These are phyloP conservation scores for Agrypnia vestita DNA, from an alignment of 1,140 invertebrate genomes.

Conservation along the genomic window DNA sequence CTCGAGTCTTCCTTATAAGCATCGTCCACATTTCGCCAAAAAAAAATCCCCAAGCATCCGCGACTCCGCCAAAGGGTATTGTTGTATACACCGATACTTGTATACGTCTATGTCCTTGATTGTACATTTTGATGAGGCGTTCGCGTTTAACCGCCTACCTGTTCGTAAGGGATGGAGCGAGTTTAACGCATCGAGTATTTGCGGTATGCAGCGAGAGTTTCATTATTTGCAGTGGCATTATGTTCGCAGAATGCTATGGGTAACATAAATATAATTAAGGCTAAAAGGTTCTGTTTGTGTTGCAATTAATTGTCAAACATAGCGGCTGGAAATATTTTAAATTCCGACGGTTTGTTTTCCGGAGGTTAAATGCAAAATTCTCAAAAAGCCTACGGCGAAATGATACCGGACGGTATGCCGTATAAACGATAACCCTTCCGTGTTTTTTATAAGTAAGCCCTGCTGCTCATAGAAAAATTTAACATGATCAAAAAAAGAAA, in stretches of 20 bases:
- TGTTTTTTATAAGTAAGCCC: too few species aligned
- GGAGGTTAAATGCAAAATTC: too few species aligned
- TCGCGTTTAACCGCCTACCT: background rate
- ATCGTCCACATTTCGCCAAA: background rate
- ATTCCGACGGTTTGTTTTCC: too few species aligned
- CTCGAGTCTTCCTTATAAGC: background rate
- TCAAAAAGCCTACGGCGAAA: too few species aligned
- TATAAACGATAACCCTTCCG: too few species aligned
- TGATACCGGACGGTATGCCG: too few species aligned
- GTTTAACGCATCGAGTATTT: slow-evolving; percentile 27
- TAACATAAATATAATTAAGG: background rate
- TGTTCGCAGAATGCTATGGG: slow-evolving; percentile 1
- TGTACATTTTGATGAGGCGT: background rate
- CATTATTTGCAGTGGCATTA: slow-evolving; percentile 20
- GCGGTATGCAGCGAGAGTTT: slow-evolving; percentile 10
- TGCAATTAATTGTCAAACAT: too few species aligned
- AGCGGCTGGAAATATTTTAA: too few species aligned
- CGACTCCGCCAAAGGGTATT: background rate
- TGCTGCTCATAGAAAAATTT: too few species aligned
- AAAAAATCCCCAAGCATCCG: background rate
- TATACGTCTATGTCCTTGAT: background rate
- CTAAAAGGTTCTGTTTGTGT: too few species aligned
- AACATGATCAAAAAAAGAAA: too few species aligned
- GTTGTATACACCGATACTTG: background rate
- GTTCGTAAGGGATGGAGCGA: background rate